Evolutionary conservation across 2,797 vertebrate genomes (phyloP).

Genomic region (Emys orbicularis): DNA sequence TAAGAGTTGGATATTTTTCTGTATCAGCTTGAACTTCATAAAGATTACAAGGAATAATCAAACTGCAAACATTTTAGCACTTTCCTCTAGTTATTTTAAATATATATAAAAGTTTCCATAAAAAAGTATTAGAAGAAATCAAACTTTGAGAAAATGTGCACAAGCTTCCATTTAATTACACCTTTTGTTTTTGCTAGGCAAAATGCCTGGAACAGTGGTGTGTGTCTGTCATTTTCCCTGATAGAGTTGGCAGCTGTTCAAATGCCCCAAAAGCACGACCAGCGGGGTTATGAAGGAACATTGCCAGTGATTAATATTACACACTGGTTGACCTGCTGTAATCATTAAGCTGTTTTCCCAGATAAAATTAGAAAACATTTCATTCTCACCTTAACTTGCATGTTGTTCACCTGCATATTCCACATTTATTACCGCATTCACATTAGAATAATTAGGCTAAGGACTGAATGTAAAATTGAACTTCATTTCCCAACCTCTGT

Average conservation of each 20-base stretch:
- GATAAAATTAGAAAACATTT: slow-evolving; percentile 59
- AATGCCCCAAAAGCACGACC: slow-evolving; percentile 11
- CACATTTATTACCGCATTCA: background rate
- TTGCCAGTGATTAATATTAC: slow-evolving; percentile 29
- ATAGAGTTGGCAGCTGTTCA: slow-evolving; percentile 27
- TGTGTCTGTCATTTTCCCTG: background rate
- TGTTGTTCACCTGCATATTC: slow-evolving; percentile 53
- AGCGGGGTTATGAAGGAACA: background rate
- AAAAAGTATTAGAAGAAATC: slow-evolving; percentile 27
- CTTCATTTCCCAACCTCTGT: slow-evolving; percentile 32
- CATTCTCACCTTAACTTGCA: slow-evolving; percentile 40
- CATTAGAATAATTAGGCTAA: background rate
- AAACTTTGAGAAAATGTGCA: slow-evolving; percentile 6
- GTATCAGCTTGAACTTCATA: background rate
- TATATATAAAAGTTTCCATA: background rate
- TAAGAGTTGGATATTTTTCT: slow-evolving; percentile 14
- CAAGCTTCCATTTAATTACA: slow-evolving; percentile 28
- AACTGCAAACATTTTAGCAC: background rate
- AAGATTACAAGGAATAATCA: background rate
- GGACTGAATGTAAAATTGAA: slow-evolving; percentile 16
- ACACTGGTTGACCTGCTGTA: slow-evolving; percentile 37
- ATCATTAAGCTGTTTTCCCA: slow-evolving; percentile 24
- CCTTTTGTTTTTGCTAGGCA: slow-evolving; percentile 52
- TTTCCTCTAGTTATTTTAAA: background rate
- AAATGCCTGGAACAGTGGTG: slow-evolving; percentile 21